Conservation (phyloP, 2,113 vertebrate species). For the Eptatretus burgeri region DNA sequence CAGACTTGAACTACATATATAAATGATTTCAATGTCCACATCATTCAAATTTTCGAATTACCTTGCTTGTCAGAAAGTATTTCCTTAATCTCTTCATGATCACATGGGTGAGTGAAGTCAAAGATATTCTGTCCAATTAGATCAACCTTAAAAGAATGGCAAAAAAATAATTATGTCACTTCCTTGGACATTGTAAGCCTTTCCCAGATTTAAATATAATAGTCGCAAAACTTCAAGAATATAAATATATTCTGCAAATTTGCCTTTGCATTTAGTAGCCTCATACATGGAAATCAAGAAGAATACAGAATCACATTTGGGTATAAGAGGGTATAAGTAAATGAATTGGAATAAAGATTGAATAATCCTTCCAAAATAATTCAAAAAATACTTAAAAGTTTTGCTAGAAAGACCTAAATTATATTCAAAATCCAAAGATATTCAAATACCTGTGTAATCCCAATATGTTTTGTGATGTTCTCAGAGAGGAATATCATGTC, state of each 20-base stretch:
- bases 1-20: no score
- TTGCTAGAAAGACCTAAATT: background rate
- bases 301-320: no score
- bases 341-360: background rate
- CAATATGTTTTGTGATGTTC: slow-evolving; percentile 67
- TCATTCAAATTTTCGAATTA: background rate
- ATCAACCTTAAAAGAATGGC: slow-evolving; percentile 29
- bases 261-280: background rate
- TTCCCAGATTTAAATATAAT: background rate
- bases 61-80: slow-evolving; percentile 12
- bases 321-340: no score
- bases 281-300: background rate
- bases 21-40: no score
- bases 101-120: slow-evolving; percentile 72
- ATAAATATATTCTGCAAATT: background rate
- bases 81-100: slow-evolving; percentile 61
- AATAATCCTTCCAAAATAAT: background rate
- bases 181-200: no score
- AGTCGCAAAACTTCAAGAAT: background rate
- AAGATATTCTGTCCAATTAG: slow-evolving; percentile 79
- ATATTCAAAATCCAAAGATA: background rate
- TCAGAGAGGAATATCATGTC: slow-evolving; percentile 75
- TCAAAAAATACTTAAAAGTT: background rate
- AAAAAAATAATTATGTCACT: no score
- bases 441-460: slow-evolving; percentile 43